These are phyloP conservation scores for Callyntrura sp. DNA, from an alignment of 2,888 invertebrate genomes.

Conservation along the genomic window DNA sequence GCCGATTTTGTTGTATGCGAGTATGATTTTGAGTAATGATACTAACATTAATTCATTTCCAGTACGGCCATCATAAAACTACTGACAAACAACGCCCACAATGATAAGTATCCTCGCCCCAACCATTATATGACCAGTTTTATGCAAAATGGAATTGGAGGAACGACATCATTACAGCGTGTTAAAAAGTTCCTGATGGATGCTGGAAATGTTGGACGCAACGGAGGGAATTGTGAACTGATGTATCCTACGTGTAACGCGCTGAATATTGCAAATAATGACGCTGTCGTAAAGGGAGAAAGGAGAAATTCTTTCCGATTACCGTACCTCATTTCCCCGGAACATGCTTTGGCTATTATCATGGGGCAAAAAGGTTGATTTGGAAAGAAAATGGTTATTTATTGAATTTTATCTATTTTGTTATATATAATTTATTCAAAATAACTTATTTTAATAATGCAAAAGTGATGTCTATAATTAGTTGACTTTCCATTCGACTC, in stretches of 20 bases:
- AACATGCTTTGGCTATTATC: constrained; percentile 71
- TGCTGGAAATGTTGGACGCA: constrained; percentile 75
- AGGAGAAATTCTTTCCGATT: constrained; percentile 45
- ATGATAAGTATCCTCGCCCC: neutral
- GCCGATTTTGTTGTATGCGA: neutral
- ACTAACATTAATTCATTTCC: neutral
- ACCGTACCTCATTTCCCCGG: constrained; percentile 72
- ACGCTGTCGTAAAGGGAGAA: constrained; percentile 32
- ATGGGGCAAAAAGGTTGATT: constrained; percentile 50
- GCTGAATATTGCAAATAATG: constrained; percentile 39
- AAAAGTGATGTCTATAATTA: no score
- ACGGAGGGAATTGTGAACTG: constrained; percentile 77
- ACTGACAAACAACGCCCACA: neutral
- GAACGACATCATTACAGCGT: constrained; percentile 5
- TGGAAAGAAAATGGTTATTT: no score
- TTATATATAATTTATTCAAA: no score
- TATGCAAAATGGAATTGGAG: constrained; percentile 21
- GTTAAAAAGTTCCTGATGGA: constrained; percentile 67
- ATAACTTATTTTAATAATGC: no score
- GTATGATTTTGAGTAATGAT: neutral
- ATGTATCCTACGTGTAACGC: constrained; percentile 73
- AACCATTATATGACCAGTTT: constrained; percentile 42
- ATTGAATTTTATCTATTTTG: no score
- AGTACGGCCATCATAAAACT: constrained; percentile 42
- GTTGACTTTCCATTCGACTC: neutral